Percentiles rank a stretch among this genome's conserved stretches.
Evolutionary conservation across 1,140 invertebrate genomes (phyloP).

Genomic region (Onthophagus taurus): DNA sequence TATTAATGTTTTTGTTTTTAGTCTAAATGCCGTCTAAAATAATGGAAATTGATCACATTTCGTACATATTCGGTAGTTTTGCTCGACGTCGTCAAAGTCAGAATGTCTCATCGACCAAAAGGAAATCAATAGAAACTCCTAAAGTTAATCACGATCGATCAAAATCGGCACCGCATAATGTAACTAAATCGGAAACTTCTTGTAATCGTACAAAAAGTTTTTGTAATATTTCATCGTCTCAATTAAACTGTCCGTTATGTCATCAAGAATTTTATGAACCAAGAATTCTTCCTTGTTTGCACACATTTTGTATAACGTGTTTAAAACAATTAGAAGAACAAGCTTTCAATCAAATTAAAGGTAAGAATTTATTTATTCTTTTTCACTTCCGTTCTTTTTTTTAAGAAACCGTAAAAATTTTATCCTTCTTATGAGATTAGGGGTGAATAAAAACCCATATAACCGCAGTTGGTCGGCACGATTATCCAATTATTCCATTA

Average conservation of each 20-base stretch:
- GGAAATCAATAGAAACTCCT: slow-evolving; percentile 38
- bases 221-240: slow-evolving; percentile 16
- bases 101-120: slow-evolving; percentile 34
- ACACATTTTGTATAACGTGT: slow-evolving; percentile 49
- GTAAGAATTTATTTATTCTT: too few relatives aligned
- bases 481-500: too few relatives aligned
- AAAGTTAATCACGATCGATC: slow-evolving; percentile 26
- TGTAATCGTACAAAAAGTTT: slow-evolving; percentile 22
- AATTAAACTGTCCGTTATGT: slow-evolving; percentile 43
- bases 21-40: too few relatives aligned
- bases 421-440: too few relatives aligned
- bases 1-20: too few relatives aligned
- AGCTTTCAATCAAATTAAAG: too few relatives aligned
- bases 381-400: too few relatives aligned
- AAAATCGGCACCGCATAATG: slow-evolving; percentile 22
- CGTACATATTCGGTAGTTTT: slow-evolving; percentile 52
- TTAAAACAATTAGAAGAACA: slow-evolving; percentile 35
- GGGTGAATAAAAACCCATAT: too few relatives aligned
- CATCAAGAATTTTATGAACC: slow-evolving; percentile 43
- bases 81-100: slow-evolving; percentile 41
- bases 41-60: slow-evolving; percentile 48
- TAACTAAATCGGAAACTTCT: slow-evolving; percentile 11
- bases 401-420: too few relatives aligned
- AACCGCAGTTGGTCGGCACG: too few relatives aligned
- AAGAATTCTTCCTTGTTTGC: slow-evolving; percentile 45